These are phyloP conservation scores for Tragopan temminckii DNA, from an alignment of 2,797 vertebrate genomes.

Conservation along the genomic window DNA sequence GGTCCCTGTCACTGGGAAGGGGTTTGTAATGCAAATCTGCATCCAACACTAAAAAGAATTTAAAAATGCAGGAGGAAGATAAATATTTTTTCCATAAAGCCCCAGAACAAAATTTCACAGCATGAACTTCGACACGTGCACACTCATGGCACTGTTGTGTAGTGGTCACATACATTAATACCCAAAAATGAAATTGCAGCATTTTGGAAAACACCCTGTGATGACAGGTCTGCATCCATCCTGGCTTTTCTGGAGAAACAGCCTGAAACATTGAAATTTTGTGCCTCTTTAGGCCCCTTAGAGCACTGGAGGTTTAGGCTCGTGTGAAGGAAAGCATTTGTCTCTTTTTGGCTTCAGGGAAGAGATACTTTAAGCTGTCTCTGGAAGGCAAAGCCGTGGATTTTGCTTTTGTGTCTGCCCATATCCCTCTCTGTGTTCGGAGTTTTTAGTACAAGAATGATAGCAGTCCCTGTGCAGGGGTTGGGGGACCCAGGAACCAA, in stretches of 20 bases:
- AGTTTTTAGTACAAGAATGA: neutral
- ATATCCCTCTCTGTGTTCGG: neutral
- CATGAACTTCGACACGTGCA: neutral
- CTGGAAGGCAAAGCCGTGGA: neutral
- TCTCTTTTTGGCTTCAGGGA: neutral
- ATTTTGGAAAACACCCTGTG: neutral
- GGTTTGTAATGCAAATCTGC: neutral
- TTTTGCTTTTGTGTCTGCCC: neutral
- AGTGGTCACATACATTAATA: neutral
- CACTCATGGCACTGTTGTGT: neutral
- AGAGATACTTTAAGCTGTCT: neutral
- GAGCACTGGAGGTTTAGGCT: neutral
- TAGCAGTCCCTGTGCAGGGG: neutral
- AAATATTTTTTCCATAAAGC: neutral
- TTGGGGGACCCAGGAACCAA: rapidly evolving
- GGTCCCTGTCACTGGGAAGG: neutral
- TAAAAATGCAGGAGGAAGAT: neutral
- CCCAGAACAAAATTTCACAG: neutral
- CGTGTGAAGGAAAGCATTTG: neutral
- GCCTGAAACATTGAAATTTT: neutral
- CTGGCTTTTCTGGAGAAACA: neutral
- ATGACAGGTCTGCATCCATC: neutral
- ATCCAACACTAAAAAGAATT: neutral
- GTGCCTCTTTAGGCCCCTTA: neutral
- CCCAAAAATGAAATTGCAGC: neutral